Evolutionary conservation across 2,113 vertebrate species (phyloP).

Genomic region (Corvus cornix): DNA sequence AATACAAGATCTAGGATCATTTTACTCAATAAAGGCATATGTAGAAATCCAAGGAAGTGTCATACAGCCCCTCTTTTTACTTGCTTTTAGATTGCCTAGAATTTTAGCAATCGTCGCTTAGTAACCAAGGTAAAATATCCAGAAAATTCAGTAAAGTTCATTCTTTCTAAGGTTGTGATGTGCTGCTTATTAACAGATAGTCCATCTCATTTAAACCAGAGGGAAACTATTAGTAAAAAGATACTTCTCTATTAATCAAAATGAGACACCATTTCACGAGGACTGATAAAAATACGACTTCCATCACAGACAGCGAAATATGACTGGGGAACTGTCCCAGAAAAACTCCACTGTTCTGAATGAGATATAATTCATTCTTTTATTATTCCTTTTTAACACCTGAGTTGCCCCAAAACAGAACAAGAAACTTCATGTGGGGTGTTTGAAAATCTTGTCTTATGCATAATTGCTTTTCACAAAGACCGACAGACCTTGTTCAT

Average conservation of each 20-base stretch:
- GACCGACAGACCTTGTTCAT: fast-evolving
- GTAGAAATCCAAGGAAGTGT: neutral
- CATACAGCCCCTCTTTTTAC: neutral
- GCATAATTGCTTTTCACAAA: neutral
- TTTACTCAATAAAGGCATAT: neutral
- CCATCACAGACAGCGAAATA: neutral
- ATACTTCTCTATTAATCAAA: neutral
- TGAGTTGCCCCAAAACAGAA: neutral
- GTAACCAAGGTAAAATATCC: neutral
- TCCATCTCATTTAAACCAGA: neutral
- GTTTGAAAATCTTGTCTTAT: neutral
- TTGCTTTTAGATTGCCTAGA: neutral
- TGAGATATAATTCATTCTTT: neutral
- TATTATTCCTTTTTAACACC: neutral
- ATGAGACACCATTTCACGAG: neutral
- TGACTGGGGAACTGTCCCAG: neutral
- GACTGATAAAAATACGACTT: neutral
- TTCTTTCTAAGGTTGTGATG: neutral
- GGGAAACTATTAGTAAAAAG: neutral
- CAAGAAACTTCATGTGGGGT: neutral
- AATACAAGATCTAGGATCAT: neutral
- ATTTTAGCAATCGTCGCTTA: neutral
- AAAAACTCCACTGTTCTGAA: neutral
- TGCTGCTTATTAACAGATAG: neutral
- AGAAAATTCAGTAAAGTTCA: neutral